Percentiles rank a stretch among this genome's conserved stretches.
These are phyloP conservation scores for Anneissia japonica DNA, from an alignment of 35 echinoderm and acorn worm species.

Conservation along the genomic window DNA sequence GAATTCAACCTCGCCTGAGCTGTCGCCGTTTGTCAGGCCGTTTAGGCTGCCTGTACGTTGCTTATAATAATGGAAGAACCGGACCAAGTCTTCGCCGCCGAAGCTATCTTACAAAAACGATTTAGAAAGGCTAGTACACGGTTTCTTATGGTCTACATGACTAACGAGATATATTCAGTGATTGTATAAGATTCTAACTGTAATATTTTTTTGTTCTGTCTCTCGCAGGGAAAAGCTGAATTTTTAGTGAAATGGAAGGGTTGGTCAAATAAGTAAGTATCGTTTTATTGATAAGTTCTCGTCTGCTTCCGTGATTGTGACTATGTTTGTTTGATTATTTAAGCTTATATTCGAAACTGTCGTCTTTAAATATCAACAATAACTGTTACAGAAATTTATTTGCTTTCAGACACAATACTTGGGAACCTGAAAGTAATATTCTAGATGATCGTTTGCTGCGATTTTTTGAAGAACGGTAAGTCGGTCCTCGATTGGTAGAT, in stretches of 20 bases:
- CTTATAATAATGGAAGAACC: neutral
- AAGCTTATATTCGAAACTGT: neutral
- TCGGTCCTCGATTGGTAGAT: neutral
- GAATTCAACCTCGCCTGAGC: neutral
- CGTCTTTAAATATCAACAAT: neutral
- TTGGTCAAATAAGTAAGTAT: constrained; percentile 52
- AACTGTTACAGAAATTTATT: neutral
- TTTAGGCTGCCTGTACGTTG: neutral
- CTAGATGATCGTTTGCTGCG: constrained; percentile 34
- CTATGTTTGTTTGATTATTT: neutral
- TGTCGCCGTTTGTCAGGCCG: neutral
- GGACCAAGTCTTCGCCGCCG: constrained; percentile 48
- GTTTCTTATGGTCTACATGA: neutral
- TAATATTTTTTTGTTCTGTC: constrained; percentile 14
- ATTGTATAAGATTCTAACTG: neutral
- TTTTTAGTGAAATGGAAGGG: constrained; percentile 50
- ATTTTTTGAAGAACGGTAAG: constrained; percentile 38
- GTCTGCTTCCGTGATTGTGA: neutral
- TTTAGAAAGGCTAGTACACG: constrained; percentile 22
- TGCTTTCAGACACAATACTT: constrained; percentile 36
- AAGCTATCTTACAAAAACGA: constrained; percentile 43
- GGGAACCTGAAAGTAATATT: constrained; percentile 48
- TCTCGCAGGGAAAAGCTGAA: constrained; percentile 27
- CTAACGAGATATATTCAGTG: neutral
- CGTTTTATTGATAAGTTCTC: neutral